These are phyloP conservation scores for Caenorhabditis sinica DNA, from an alignment of 2,888 invertebrate genomes.

Conservation along the genomic window DNA sequence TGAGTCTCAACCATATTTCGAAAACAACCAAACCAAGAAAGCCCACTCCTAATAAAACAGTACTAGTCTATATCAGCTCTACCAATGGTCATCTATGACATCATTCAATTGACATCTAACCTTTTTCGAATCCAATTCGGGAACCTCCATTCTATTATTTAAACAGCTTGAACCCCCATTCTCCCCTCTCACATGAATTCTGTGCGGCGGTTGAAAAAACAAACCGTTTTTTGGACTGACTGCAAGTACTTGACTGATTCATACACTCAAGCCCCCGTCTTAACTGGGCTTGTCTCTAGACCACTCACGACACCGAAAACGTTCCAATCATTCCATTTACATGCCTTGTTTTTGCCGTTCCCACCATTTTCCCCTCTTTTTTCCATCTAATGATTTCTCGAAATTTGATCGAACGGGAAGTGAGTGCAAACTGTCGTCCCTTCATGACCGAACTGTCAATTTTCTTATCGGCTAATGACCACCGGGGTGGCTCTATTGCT, in stretches of 20 bases:
- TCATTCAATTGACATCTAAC: not conserved
- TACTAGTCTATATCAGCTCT: no score
- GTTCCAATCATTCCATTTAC: conserved; percentile 7
- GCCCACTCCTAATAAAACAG: no score
- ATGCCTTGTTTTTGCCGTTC: conserved; percentile 16
- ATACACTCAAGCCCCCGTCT: conserved; percentile 34
- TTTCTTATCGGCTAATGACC: conserved; percentile 51
- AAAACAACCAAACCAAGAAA: no score
- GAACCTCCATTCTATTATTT: conserved; percentile 1
- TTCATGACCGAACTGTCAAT: conserved; percentile 60
- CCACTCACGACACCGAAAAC: conserved; percentile 36
- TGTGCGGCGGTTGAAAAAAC: conserved; percentile 34
- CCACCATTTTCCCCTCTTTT: not conserved
- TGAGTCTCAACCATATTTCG: no score
- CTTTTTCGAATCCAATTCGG: not conserved
- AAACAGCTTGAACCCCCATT: conserved; percentile 17
- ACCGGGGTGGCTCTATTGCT: conserved; percentile 24
- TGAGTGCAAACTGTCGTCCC: conserved; percentile 11
- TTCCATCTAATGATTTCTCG: not conserved
- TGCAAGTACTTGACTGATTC: conserved; percentile 46
- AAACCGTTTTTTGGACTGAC: conserved; percentile 9
- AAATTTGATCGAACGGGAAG: conserved; percentile 5
- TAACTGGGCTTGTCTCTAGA: conserved; percentile 16
- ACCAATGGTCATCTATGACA: not conserved
- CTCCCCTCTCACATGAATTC: conserved; percentile 1